Base-by-base conservation (phyloP, 2,888 invertebrate species). In the Eupithecia abbreviata region DNA sequence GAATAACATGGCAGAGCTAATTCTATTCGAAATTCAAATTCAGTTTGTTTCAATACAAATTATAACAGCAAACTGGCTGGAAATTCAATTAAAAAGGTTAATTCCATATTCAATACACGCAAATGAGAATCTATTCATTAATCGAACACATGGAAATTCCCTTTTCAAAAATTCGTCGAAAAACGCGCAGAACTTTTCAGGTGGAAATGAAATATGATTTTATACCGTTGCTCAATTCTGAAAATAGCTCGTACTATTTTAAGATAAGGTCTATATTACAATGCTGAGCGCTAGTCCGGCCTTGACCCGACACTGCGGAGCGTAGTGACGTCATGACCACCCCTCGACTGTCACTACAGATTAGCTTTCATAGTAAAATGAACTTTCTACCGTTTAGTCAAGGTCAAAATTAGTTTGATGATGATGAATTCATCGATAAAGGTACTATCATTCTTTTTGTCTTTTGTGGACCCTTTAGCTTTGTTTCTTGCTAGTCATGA, bases 251-350 rank as follows among this genome's bases (percentile, higher is more conserved):
- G 43, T 74, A 74, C 41, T 6, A 10, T 42, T 69, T 49, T 0
- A 3, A 4, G 2, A 30, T 72, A 71, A 72, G 78, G 78, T 71
- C 74, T 71, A 66, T 69, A 69, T 74, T 76, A 65, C 70, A 72
- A 73, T 71, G 49, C 10, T 51, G 71, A 51, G 41, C 30, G 55
- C 67, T 45, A 72, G 74, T 74, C 75, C 80, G 85, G 51, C 87
- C 87, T 87, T 87, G 87, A 87, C 87, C 87, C 77, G 82, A 70
- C 79, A 79, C 77, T 69, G 77, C 68, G 55, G 55, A 71, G 84
- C 84, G 83, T 77, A 78, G 83, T 87, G 87, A 87, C 87, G 87
- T 87, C 87, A 87, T 77, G 73, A 72, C 77, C 75, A 78, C 73
- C 78, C 78, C 72, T 69, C 65, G 68, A 62, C 15, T 74, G 65